Base-by-base conservation (phyloP, 2,113 vertebrate genomes). In the Rousettus leschenaultii region DNA sequence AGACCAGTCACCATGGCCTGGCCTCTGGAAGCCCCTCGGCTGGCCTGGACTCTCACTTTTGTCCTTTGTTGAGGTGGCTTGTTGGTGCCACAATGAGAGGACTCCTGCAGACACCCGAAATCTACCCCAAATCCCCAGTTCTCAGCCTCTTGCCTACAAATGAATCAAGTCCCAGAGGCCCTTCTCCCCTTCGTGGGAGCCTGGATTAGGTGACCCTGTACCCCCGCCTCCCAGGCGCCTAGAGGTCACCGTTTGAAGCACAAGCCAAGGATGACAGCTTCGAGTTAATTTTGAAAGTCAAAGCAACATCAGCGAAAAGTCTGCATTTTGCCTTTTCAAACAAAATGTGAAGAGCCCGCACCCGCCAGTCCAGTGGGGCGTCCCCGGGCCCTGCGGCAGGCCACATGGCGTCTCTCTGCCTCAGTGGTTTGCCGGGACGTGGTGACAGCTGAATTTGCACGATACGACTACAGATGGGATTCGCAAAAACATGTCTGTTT, bases 401-500 rank as follows among this genome's bases (percentile, higher is more conserved):
- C 96, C 97, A 87, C 96, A 97, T 95, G 96, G 97, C 89, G 95
- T 92, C 83, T 86, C 66, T 61, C 95, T 55, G 55, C 85, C 95
- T 96, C 92, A 95, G 48, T 73, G 66, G 91, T 71, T 92, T 84
- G 91, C 95, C 8, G 28, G 95, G 94, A 94, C 90, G 82, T 79
- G n/a, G 71, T 89, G 96, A 82, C 97, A 96, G 94, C 94, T 96
- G 95, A 95, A 66, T 93, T 53, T 70, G 96, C 83, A 40, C 66
- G 97, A 91, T 48, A 94, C 48, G 57, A 70, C 87, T 75, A 43
- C 83, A 94, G 61, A 92, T 61, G 96, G 97, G 91, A 95, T 95
- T 59, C 71, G 77, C 51, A 86, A 94, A 93, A 93, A 95, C 71
- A 91, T 65, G 79, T 85, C 91, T 45, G 40, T 77, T 75, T 88